Evolutionary conservation across 1,140 invertebrate species (phyloP).

Genomic region (Camponotus floridanus): DNA sequence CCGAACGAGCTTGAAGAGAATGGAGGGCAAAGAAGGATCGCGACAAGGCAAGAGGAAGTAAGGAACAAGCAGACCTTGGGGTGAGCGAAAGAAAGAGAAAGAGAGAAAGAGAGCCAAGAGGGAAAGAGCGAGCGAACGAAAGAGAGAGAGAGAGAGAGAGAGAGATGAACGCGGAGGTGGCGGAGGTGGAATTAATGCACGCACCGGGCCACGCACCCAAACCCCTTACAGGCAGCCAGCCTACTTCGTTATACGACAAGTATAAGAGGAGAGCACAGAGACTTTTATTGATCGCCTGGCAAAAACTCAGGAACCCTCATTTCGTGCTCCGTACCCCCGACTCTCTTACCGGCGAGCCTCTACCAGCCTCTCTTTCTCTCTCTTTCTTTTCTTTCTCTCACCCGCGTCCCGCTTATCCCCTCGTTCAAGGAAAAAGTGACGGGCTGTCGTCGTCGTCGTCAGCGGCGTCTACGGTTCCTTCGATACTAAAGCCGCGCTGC

Average conservation of each 20-base stretch:
- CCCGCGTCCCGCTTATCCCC: constrained; percentile 60
- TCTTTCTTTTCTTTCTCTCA: constrained; percentile 68
- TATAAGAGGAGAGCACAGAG: constrained; percentile 85
- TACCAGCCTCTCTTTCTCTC: constrained; percentile 68
- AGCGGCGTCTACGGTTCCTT: constrained; percentile 40
- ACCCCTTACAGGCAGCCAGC: constrained; percentile 81
- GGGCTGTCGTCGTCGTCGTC: constrained; percentile 67
- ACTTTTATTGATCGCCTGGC: constrained; percentile 87
- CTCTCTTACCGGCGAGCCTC: constrained; percentile 74
- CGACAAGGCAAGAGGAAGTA: constrained; percentile 35
- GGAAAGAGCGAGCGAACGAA: background rate
- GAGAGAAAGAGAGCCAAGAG: constrained; percentile 7
- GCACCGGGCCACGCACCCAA: constrained; percentile 84
- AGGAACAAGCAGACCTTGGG: constrained; percentile 47
- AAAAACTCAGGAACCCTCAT: constrained; percentile 86
- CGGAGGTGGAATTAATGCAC: constrained; percentile 85
- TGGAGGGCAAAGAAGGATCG: constrained; percentile 52
- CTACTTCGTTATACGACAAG: constrained; percentile 86
- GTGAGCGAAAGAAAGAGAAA: constrained; percentile 46
- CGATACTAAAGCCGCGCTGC: constrained; percentile 66
- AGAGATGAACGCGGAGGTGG: constrained; percentile 74
- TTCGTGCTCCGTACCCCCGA: constrained; percentile 83
- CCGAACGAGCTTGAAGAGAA: constrained; percentile 69
- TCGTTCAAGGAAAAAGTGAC: constrained; percentile 73
- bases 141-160: constrained; percentile 42